A percentile compares a stretch with the other conserved stretches of the same genome.
These are phyloP conservation scores for Dione juno DNA, from an alignment of 2,888 invertebrate genomes.

Conservation along the genomic window DNA sequence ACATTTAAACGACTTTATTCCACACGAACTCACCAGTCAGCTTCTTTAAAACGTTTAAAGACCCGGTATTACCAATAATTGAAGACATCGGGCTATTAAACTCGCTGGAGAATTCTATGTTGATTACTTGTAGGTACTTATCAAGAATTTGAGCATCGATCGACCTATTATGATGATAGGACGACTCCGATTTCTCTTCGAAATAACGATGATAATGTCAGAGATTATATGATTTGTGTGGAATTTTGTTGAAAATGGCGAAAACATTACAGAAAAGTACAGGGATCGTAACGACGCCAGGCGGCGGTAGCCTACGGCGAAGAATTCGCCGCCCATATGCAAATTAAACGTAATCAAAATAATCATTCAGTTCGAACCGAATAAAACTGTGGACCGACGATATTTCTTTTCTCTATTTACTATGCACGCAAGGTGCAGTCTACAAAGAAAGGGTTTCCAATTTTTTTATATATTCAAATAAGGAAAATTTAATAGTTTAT, in stretches of 20 bases:
- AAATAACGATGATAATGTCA: slow-evolving; percentile 82
- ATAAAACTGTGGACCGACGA: slow-evolving; percentile 56
- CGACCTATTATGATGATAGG: slow-evolving; percentile 75
- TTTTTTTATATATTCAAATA: slow-evolving; percentile 74
- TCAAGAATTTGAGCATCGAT: slow-evolving; percentile 78
- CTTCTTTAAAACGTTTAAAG: slow-evolving; percentile 80
- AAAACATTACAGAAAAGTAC: slow-evolving; percentile 84
- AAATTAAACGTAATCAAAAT: slow-evolving; percentile 84
- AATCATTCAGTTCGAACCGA: slow-evolving; percentile 74
- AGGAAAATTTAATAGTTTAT: slow-evolving; percentile 39
- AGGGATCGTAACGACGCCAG: slow-evolving; percentile 75
- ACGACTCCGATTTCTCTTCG: slow-evolving; percentile 77
- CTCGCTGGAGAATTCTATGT: slow-evolving; percentile 76
- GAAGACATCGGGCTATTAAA: slow-evolving; percentile 75
- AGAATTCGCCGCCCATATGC: slow-evolving; percentile 74
- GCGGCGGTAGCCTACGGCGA: slow-evolving; percentile 69
- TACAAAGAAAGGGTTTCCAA: slow-evolving; percentile 58
- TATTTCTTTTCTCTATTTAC: slow-evolving; percentile 58
- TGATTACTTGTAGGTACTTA: slow-evolving; percentile 78
- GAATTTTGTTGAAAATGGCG: slow-evolving; percentile 84
- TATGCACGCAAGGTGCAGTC: slow-evolving; percentile 52
- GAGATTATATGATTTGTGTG: slow-evolving; percentile 83
- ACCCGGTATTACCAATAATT: slow-evolving; percentile 81
- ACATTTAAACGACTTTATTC: slow-evolving; percentile 17
- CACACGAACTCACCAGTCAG: slow-evolving; percentile 60